A percentile compares a stretch with the other conserved stretches of the same genome.
Conservation (phyloP, 2,113 vertebrate genomes). For the Zeus faber region DNA sequence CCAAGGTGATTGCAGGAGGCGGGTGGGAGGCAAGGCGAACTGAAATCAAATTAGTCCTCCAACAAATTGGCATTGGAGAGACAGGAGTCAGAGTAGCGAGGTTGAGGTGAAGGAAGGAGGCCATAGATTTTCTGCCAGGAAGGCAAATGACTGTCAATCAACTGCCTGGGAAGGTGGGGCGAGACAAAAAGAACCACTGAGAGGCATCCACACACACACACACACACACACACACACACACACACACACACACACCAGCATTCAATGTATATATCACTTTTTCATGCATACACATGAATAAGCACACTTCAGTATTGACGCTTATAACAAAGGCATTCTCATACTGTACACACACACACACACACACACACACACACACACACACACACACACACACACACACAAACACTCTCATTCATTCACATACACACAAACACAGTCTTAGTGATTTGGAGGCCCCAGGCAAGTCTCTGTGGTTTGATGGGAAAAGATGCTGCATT, state of each 20-base stretch:
- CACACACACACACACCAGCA: not conserved
- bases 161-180: slow-evolving; percentile 21
- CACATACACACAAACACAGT: no score
- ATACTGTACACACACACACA: no score
- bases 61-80: slow-evolving; percentile 64
- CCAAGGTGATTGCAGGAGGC: slow-evolving; percentile 23
- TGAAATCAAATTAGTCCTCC: slow-evolving; percentile 63
- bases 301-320: not conserved
- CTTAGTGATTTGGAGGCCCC: no score
- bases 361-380: no score
- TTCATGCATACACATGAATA: not conserved
- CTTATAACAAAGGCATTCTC: slow-evolving; percentile 1
- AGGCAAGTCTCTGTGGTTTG: no score
- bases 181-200: slow-evolving; percentile 25
- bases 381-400: no score
- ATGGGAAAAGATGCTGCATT: no score
- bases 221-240: not conserved
- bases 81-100: slow-evolving; percentile 40
- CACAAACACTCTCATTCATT: no score
- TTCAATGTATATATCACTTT: no score
- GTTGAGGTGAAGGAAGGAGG: slow-evolving; percentile 56
- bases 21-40: slow-evolving; percentile 33
- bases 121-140: slow-evolving; percentile 66
- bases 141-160: slow-evolving; percentile 59
- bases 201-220: slow-evolving; percentile 14